These are phyloP conservation scores for Ectropis grisescens DNA, from an alignment of 1,140 invertebrate genomes.

Conservation along the genomic window DNA sequence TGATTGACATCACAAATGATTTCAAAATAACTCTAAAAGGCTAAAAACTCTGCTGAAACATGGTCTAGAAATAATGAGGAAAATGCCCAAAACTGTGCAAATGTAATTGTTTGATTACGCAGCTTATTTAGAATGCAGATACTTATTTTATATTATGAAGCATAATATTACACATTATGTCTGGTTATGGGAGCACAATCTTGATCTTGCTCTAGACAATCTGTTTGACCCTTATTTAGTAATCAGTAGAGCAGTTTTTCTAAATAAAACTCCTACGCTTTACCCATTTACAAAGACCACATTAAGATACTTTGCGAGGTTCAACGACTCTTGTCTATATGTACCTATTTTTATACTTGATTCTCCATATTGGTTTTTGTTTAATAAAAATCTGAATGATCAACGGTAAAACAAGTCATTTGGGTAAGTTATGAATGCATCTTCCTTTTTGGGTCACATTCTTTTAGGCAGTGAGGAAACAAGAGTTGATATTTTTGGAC, in stretches of 20 bases:
- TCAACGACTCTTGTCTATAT: slow-evolving; percentile 12
- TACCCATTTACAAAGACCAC: too few relatives aligned
- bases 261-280: slow-evolving; percentile 6
- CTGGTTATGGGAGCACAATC: neutral
- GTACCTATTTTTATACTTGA: slow-evolving; percentile 8
- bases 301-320: slow-evolving; percentile 6
- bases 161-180: too few relatives aligned
- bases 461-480: too few relatives aligned
- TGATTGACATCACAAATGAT: too few relatives aligned
- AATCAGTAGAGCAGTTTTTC: too few relatives aligned
- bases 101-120: too few relatives aligned
- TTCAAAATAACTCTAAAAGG: too few relatives aligned
- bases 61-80: slow-evolving; percentile 3
- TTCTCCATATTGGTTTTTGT: slow-evolving; percentile 10
- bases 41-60: too few relatives aligned
- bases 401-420: slow-evolving; percentile 8
- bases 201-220: slow-evolving; percentile 7
- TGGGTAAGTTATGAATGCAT: too few relatives aligned
- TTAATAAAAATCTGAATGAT: slow-evolving; percentile 13
- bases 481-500: neutral
- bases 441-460: too few relatives aligned
- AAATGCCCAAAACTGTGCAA: neutral
- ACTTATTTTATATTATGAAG: too few relatives aligned
- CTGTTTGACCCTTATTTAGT: neutral
- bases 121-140: too few relatives aligned